These are phyloP conservation scores for Drosophila ohnishii DNA, from an alignment of 1,140 invertebrate genomes.

Conservation along the genomic window DNA sequence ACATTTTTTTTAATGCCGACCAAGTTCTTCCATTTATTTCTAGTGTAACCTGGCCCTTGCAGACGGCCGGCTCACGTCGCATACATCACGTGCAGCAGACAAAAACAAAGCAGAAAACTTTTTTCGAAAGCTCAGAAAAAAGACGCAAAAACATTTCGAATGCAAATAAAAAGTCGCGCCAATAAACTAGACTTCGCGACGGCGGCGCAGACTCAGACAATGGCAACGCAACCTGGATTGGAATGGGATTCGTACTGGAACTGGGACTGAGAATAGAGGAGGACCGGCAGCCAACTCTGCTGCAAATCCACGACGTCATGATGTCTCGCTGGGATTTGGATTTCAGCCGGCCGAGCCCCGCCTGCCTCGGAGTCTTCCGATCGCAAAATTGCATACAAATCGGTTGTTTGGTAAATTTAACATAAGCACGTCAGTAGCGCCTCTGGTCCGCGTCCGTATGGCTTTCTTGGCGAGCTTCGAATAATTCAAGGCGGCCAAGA, in stretches of 20 bases:
- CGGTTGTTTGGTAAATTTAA: conserved; percentile 82
- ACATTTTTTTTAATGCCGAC: too few relatives aligned
- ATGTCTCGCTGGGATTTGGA: conserved; percentile 82
- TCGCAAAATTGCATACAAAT: conserved; percentile 82
- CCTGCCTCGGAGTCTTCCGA: conserved; percentile 22
- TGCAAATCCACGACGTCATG: conserved; percentile 76
- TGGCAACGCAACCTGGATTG: conserved; percentile 41
- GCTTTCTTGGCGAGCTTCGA: conserved; percentile 67
- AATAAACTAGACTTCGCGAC: conserved; percentile 82
- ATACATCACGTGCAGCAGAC: conserved; percentile 71
- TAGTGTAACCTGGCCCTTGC: conserved; percentile 3
- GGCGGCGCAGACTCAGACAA: conserved; percentile 49
- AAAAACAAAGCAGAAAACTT: conserved; percentile 29
- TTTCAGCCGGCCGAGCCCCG: conserved; percentile 47
- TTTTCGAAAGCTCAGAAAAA: conserved; percentile 11
- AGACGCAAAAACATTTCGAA: conserved; percentile 58
- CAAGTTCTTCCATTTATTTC: background rate
- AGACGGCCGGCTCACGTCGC: conserved; percentile 43
- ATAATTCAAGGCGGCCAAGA: conserved; percentile 69
- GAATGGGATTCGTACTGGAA: background rate
- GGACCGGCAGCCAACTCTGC: conserved; percentile 28
- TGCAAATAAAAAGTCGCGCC: conserved; percentile 82
- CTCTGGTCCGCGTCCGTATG: conserved; percentile 60
- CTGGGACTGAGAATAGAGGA: background rate
- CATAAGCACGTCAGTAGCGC: conserved; percentile 81